Evolutionary conservation across 2,888 invertebrate species (phyloP).

Genomic region (Eurois occulta): DNA sequence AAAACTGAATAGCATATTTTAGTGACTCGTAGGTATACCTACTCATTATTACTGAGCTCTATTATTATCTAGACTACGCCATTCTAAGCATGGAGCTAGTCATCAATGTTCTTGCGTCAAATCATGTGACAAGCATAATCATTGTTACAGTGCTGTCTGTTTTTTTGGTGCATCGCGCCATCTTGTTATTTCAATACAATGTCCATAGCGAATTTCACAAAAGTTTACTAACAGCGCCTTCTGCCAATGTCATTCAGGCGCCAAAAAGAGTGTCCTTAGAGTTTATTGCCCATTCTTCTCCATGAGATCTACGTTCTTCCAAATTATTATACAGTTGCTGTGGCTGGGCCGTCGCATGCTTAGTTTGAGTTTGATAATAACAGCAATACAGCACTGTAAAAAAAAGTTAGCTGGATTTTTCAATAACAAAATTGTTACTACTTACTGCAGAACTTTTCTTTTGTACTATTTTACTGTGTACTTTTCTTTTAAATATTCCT

Average conservation of each 20-base stretch:
- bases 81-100: not conserved
- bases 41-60: not conserved
- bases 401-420: not conserved
- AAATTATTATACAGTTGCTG: not conserved
- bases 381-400: not conserved
- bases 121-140: not conserved
- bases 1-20: slow-evolving; percentile 11
- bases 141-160: not conserved
- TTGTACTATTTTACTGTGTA: too few species aligned
- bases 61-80: not conserved
- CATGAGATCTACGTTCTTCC: not conserved
- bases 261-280: too few species aligned
- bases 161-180: too few species aligned
- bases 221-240: too few species aligned
- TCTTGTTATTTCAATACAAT: not conserved
- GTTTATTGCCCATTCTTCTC: not conserved
- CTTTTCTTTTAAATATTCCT: too few species aligned
- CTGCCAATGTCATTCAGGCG: too few species aligned
- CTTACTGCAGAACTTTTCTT: too few species aligned
- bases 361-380: not conserved
- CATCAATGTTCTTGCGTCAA: not conserved
- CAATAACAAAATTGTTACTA: too few species aligned
- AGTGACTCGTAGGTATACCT: not conserved
- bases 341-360: too few species aligned
- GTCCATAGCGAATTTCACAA: not conserved